Conservation (phyloP, 2,113 vertebrate species). For the Lepisosteus oculatus region DNA sequence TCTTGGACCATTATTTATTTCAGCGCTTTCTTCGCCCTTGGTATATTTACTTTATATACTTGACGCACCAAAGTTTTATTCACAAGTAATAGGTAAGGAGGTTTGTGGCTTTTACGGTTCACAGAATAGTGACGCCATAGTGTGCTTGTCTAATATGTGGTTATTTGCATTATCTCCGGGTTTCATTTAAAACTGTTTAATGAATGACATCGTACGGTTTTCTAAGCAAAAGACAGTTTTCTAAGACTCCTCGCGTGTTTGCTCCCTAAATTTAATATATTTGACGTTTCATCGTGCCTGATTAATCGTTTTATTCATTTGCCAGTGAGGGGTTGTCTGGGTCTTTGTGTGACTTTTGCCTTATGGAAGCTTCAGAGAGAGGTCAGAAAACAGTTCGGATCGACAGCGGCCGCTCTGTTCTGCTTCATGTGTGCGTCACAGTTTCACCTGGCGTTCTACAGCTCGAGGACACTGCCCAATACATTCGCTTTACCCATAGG, state of each 20-base stretch:
- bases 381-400: constrained; percentile 82
- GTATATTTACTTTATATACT: constrained; percentile 68
- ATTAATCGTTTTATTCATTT: constrained; percentile 23
- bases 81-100: constrained; percentile 76
- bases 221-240: no score
- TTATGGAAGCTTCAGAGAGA: constrained; percentile 86
- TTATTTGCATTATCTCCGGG: no score
- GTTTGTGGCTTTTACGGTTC: no score
- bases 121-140: no score
- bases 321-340: constrained; percentile 80
- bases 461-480: constrained; percentile 88
- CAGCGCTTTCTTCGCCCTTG: constrained; percentile 70
- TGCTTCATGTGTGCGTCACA: constrained; percentile 84
- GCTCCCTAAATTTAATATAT: no score
- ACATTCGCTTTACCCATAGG: constrained; percentile 85
- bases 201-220: no score
- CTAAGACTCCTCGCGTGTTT: no score
- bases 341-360: constrained; percentile 68
- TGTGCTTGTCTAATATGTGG: no score
- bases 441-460: constrained; percentile 98
- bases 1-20: constrained; percentile 81
- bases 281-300: neutral
- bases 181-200: no score
- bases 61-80: constrained; percentile 78
- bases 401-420: constrained; percentile 75